Conservation (phyloP, 2,888 invertebrate genomes). For the Galeruca laticollis region DNA sequence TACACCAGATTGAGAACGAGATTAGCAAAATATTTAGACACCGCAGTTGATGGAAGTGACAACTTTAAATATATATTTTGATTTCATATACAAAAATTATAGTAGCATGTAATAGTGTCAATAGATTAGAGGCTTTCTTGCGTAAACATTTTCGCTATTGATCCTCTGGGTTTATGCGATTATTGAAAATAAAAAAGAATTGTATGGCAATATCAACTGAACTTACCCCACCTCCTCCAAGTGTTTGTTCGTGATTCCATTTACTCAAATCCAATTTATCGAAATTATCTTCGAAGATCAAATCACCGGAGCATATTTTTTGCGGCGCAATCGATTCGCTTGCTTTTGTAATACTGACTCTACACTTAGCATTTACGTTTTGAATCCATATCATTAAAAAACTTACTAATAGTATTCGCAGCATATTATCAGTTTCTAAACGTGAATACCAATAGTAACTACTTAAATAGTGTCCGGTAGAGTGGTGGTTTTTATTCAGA, state of each 20-base stretch:
- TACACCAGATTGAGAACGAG: too few relatives aligned
- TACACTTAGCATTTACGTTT: slow-evolving; percentile 9
- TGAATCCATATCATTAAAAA: neutral
- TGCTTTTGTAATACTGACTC: slow-evolving; percentile 41
- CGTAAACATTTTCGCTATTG: too few relatives aligned
- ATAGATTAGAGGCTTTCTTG: too few relatives aligned
- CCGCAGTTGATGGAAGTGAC: too few relatives aligned
- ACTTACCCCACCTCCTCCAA: slow-evolving; percentile 72
- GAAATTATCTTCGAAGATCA: slow-evolving; percentile 76
- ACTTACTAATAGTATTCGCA: neutral
- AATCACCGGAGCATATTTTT: slow-evolving; percentile 68
- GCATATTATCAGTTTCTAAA: neutral
- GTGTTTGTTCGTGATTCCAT: slow-evolving; percentile 77
- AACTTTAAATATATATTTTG: too few relatives aligned
- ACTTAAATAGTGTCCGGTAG: neutral
- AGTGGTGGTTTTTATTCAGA: neutral
- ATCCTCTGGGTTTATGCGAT: too few relatives aligned
- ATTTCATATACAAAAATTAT: too few relatives aligned
- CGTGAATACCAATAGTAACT: neutral
- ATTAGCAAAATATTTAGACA: too few relatives aligned
- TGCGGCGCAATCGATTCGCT: slow-evolving; percentile 38
- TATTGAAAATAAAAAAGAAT: too few relatives aligned
- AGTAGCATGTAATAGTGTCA: too few relatives aligned
- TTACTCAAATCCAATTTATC: slow-evolving; percentile 70
- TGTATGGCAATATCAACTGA: neutral